These are phyloP conservation scores for Heliconius charithonia DNA, from an alignment of 2,888 invertebrate species.

Conservation along the genomic window DNA sequence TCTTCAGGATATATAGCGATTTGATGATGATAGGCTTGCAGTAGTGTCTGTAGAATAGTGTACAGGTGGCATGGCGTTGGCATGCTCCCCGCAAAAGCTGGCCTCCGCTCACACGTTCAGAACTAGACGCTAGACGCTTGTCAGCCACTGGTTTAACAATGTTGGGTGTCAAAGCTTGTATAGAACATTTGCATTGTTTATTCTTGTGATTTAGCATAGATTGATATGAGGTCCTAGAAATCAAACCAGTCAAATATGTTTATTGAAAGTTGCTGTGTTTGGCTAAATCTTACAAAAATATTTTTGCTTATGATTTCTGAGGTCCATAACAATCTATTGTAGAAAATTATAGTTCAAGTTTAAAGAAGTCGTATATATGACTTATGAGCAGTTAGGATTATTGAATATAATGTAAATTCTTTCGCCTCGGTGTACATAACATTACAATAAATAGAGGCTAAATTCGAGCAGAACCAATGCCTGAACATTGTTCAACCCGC, in stretches of 20 bases:
- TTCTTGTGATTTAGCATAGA: neutral
- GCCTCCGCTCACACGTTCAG: conserved; percentile 68
- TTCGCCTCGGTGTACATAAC: neutral
- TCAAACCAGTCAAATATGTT: neutral
- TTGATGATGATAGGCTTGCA: conserved; percentile 50
- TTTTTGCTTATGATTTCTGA: neutral
- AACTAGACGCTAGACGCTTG: conserved; percentile 52
- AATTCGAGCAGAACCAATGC: neutral
- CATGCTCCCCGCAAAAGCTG: conserved; percentile 76
- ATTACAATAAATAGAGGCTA: neutral
- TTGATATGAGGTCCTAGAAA: conserved; percentile 7
- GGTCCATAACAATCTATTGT: conserved; percentile 1
- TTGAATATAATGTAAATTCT: neutral
- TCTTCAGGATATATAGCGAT: conserved; percentile 56
- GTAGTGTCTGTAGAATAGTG: conserved; percentile 62
- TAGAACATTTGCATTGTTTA: conserved; percentile 4
- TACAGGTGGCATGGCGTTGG: conserved; percentile 79
- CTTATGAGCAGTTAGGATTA: neutral
- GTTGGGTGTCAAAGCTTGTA: conserved; percentile 37
- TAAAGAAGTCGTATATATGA: neutral
- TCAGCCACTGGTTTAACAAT: conserved; percentile 48
- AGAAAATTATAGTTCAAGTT: neutral
- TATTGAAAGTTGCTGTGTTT: neutral
- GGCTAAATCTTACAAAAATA: neutral
- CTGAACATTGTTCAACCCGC: conserved; percentile 45